Percentiles rank a stretch among this genome's conserved stretches.
These are phyloP conservation scores for Ptilonorhynchus violaceus DNA, from an alignment of 2,113 vertebrate species.

Conservation along the genomic window DNA sequence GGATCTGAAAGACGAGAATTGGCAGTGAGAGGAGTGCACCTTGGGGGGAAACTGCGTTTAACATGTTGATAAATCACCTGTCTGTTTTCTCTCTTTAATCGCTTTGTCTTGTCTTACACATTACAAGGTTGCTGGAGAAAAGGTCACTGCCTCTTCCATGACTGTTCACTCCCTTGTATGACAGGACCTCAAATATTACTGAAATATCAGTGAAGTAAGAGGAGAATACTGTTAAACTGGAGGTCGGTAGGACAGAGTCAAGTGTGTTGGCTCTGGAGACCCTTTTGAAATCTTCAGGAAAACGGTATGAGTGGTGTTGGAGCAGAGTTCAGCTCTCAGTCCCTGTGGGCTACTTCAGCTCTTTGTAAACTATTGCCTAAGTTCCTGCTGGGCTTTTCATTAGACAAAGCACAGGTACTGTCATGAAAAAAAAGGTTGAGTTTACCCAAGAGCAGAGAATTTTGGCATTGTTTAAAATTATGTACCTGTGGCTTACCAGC, in stretches of 20 bases:
- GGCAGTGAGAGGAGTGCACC: neutral
- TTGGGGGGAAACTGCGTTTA: neutral
- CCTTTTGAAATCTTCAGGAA: neutral
- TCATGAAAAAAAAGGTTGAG: neutral
- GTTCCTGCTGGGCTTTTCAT: neutral
- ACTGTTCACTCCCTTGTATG: neutral
- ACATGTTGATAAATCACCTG: neutral
- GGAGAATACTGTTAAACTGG: neutral
- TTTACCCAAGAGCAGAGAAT: neutral
- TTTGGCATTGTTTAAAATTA: neutral
- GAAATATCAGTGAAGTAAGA: neutral
- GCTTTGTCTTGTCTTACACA: neutral
- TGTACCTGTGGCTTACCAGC: neutral
- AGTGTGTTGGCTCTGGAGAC: neutral
- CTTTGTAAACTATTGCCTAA: neutral
- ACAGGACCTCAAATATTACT: neutral
- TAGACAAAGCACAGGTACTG: neutral
- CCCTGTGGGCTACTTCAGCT: neutral
- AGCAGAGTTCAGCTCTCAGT: neutral
- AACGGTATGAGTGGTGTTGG: rapidly evolving
- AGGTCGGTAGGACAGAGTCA: neutral
- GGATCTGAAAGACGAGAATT: neutral
- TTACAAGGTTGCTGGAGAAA: neutral
- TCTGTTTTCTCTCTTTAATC: neutral
- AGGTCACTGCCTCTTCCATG: neutral